Evolutionary conservation across 1,140 invertebrate species (phyloP), one percentile per base, ranked within the genome.

Genomic region (Nephotettix cincticeps): DNA sequence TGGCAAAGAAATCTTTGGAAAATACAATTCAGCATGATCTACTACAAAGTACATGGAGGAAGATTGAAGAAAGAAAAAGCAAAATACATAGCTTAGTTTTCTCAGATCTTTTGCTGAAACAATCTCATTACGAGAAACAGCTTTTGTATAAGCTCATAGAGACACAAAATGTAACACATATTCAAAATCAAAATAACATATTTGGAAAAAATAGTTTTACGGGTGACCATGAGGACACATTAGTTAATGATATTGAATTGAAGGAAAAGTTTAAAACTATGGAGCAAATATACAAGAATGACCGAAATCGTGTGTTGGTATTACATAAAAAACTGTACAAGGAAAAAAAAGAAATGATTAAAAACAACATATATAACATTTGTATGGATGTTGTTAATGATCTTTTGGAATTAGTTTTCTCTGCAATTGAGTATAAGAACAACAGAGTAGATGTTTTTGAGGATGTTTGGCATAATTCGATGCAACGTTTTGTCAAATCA

Each of bases 121-220:
- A 88, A 65, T 87, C 86, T 1, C 80, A 83, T 27, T 88, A 87
- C 76, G 88, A 89, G 72, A 88, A 88, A 75, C 84, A 86, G 77
- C 85, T 89, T 78, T 80, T 84, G 30, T 83, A 81, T 30, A 86
- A 87, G 78, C 77, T 89, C 36, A 83, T 84, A 76, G 85, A 87
- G 75, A 83, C 87, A 0, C 83, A 85, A 21, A 79, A 85, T 29
- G 81, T 86, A 73, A 84, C 83, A 30, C 79, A 83, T 13, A 80
- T 82, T 68, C 81, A 88, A 67, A 73, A 81, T 0, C 78, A 81
- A 64, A 87, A 87, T 74, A 81, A 84, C 75, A 79, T 78, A 43
- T n/a, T 19, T 1, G 23, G 23, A 21, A 25, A 27, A 29, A 25
- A 61, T 21, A 61, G 23, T 27, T 1, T 61, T 29, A 14, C 6